Base-by-base conservation (phyloP, 2,888 invertebrate species). In the Aradus depressus region DNA sequence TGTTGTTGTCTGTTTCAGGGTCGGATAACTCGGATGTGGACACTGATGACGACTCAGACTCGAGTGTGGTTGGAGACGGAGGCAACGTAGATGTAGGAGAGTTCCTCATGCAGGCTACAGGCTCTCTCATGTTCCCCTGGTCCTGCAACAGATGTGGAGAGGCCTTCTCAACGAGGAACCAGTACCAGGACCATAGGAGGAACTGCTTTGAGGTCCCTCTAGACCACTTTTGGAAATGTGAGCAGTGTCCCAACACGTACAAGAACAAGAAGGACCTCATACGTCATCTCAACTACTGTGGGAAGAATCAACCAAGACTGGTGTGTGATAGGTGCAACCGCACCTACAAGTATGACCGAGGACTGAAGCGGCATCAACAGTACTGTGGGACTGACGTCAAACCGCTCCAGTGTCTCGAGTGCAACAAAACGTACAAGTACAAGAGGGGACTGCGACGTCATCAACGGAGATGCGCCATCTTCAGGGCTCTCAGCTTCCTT, bases 341-440 rank as follows among this genome's bases (percentile, higher is more conserved):
- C n/a, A 50, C 49, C 2, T 53, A 53, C 37, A 53, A 53, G 21
- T 53, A 53, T 25, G 42, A 49, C 10, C 49, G 53, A 10, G 53
- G 53, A n/a, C 26, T 53, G 28, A 53, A 50, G 35, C 21, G 53
- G 25, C 53, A 53, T 26, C 38, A 44, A 16, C 50, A 45, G 10
- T 53, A 53, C 26, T 53, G 53, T 25, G 53, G 53, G 31, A 50
- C 47, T 10, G 50, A 55, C 18, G 50, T 54, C 10, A 50, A 55
- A 26, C 54, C 53, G 28, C 48, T 56, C 19, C 51, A 48, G 32
- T 72, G 72, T 58, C 60, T 62, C 32, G 54, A 62, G 3, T 72
- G 72, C 58, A 61, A 65, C 5, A 65, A 63, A 38, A 65, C 66
- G 54, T 72, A 70, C 57, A 71, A 69, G 51, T 69, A 71, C 52